Conservation (phyloP, 2,797 vertebrate species). For the Sebastes variabilis region DNA sequence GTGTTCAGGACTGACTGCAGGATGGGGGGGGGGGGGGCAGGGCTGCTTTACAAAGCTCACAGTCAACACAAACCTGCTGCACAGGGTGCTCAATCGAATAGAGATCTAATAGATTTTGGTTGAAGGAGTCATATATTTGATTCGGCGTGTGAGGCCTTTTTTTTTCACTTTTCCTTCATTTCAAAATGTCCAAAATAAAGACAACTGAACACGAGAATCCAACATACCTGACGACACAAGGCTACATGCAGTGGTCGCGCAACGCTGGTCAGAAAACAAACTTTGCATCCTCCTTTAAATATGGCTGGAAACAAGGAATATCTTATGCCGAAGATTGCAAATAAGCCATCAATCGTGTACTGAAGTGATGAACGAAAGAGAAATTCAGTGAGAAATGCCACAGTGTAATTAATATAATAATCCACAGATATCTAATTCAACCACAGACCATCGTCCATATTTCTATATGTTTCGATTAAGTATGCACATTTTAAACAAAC, state of each 20-base stretch:
- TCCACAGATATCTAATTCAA: too few species aligned
- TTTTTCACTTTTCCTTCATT: neutral
- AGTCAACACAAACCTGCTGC: neutral
- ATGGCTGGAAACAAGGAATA: too few species aligned
- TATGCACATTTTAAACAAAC: too few species aligned
- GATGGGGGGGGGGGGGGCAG: neutral
- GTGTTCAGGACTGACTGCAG: conserved; percentile 35
- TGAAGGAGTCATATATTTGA: neutral
- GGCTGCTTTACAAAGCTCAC: neutral
- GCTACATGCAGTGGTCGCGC: neutral
- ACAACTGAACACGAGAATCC: neutral
- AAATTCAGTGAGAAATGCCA: too few species aligned
- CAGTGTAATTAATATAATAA: too few species aligned
- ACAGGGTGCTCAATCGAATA: neutral
- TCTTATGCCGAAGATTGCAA: neutral
- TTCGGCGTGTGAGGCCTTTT: neutral
- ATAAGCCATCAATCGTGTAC: too few species aligned
- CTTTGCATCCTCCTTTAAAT: neutral
- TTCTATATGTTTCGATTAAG: too few species aligned
- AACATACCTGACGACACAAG: neutral
- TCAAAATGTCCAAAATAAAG: neutral
- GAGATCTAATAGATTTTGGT: neutral
- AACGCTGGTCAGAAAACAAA: neutral
- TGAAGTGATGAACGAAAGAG: too few species aligned
- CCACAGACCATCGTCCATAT: too few species aligned